Percentiles rank a stretch among this genome's conserved stretches.
These are phyloP conservation scores for Diceros bicornis DNA, from an alignment of 2,797 vertebrate species.

Conservation along the genomic window DNA sequence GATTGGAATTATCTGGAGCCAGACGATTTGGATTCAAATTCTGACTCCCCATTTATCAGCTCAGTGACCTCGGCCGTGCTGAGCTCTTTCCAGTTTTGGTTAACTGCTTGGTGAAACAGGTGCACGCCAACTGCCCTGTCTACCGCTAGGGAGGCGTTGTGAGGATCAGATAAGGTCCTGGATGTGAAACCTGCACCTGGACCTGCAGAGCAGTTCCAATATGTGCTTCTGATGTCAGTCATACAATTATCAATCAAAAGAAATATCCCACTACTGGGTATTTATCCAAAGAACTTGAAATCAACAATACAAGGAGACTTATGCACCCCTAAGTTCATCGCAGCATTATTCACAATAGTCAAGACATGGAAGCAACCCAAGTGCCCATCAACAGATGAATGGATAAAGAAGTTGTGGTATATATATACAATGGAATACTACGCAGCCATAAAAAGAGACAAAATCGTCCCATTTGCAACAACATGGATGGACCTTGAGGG, in stretches of 20 bases:
- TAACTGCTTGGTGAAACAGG: not conserved
- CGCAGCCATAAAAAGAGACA: no score
- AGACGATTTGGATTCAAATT: constrained; percentile 36
- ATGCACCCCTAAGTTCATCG: no score
- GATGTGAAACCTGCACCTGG: not conserved
- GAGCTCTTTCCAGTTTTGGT: not conserved
- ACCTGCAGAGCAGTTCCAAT: not conserved
- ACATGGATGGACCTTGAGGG: no score
- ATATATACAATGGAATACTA: no score
- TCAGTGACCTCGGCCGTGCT: not conserved
- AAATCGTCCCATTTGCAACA: no score
- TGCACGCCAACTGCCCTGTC: not conserved
- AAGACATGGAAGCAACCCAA: no score
- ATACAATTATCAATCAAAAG: constrained; percentile 3
- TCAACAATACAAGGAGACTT: no score
- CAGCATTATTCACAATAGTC: no score
- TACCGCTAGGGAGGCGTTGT: not conserved
- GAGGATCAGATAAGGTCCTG: not conserved
- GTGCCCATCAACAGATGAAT: no score
- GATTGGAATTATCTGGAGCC: not conserved
- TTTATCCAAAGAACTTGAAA: no score
- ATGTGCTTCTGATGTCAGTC: not conserved
- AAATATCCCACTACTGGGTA: not conserved
- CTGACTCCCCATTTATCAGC: not conserved
- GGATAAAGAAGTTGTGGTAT: no score